A percentile compares a stretch with the other conserved stretches of the same genome.
These are phyloP conservation scores for Drosophila carrolli DNA, from an alignment of 1,140 invertebrate genomes.

Conservation along the genomic window DNA sequence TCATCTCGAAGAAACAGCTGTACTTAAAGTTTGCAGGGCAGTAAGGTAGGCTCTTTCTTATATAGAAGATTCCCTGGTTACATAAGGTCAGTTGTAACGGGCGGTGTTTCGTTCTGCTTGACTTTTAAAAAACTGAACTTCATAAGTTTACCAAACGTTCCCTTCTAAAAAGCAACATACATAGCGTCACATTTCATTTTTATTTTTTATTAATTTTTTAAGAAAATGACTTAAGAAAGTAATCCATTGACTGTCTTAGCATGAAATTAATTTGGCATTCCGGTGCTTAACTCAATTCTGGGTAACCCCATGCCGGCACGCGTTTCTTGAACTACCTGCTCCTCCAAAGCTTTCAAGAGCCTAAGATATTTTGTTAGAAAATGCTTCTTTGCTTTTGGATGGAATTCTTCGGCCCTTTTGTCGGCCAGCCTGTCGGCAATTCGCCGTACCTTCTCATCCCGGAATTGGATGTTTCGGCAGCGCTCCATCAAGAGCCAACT, in stretches of 20 bases:
- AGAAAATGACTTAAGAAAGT: background rate
- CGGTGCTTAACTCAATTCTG: background rate
- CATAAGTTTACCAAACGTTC: background rate
- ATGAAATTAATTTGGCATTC: background rate
- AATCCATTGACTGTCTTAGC: background rate
- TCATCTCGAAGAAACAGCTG: conserved; percentile 6
- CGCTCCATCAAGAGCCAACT: conserved; percentile 1
- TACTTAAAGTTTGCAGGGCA: background rate
- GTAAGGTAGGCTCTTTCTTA: background rate
- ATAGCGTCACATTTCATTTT: background rate
- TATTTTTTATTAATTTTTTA: background rate
- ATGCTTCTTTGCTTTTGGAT: background rate
- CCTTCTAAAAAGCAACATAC: too few species aligned
- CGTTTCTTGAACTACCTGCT: background rate
- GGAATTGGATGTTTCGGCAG: background rate
- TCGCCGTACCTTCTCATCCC: background rate
- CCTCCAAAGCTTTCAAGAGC: background rate
- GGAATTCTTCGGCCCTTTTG: background rate
- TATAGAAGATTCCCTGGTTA: background rate
- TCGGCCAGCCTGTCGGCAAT: background rate
- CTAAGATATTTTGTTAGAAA: background rate
- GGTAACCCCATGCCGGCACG: background rate
- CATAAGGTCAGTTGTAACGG: background rate
- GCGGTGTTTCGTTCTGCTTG: conserved; percentile 11
- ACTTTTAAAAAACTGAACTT: conserved; percentile 5